Evolutionary conservation across 2,888 invertebrate genomes (phyloP), one percentile per base, ranked within the genome.

Genomic region (Drosophila neutralis): DNA sequence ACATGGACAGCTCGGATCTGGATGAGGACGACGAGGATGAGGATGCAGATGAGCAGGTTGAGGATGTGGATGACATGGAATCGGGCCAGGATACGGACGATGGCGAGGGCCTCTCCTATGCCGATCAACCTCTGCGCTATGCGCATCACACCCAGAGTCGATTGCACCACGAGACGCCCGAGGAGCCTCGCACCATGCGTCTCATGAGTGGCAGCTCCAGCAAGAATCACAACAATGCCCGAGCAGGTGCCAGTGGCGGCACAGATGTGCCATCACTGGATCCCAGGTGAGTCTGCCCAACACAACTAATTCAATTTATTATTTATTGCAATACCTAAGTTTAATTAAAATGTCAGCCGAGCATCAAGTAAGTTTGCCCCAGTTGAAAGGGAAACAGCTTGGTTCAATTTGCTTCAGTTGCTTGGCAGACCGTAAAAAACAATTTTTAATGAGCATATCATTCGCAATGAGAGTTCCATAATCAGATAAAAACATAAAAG

Each of bases 81-180:
- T 87, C 86, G 0, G 90, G 85, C 1, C 91, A 87, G 62, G 87
- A 84, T 6, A 87, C 84, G 1, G 89, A 90, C 40, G 91, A 91
- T 67, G 89, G 84, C 29, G 91, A 90, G 36, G 87, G 90, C 45
- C 54, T 84, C 18, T 91, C 92, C 3, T 93, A 93, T 69, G 91
- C 92, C 67, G 93, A 93, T 88, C 92, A 92, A 61, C 89, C 91
- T 1, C 71, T 88, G 38, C 83, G 90, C 62, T 93, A 93, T 75
- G 84, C 93, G 3, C 92, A 92, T 79, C 92, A 91, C 63, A 91
- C 92, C 7, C 83, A 91, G 33, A 92, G 91, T 70, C 89, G 90
- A 36, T 74, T 92, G 69, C 91, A 93, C 69, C 93, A 93, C 48
- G 93, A 92, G 13, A 90, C 92, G 45, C 85, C 87, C 18, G 87